Evolutionary conservation across 1,140 invertebrate genomes (phyloP), one percentile per base, ranked within the genome.

Genomic region (Magallana gigas): DNA sequence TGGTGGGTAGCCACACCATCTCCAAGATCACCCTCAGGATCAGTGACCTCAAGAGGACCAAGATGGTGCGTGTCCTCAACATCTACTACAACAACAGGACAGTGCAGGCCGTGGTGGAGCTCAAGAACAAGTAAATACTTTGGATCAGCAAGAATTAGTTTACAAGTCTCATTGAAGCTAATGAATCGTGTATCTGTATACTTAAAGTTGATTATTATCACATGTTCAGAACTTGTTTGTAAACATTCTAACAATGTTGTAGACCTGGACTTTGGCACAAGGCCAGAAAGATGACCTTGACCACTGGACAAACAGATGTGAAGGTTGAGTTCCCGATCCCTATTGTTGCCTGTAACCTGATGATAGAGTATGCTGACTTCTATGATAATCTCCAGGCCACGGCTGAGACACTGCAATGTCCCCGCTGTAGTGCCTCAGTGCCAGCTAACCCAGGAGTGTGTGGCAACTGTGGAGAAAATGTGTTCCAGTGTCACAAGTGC

Each of bases 341-440:
- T 0, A 99, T 99, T 71, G 97, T 99, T 0, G 98, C 98, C 0
- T 99, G 98, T 92, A 99, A 99, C 95, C 95, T 99, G n/a, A 99
- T 99, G 98, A 98, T 99, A 93, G 98, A 99, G 94, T 99, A 99
- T 95, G 97, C 98, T 0, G 98, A 99, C 93, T 99, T 99, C 94
- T 99, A 99, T 93, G 99, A 99, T 93, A 98, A 97, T 94, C 96
- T 90, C 96, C 97, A 85, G 88, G 93, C 94, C 9, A 94, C 94
- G 23, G 91, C 93, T 8, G 98, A 99, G 95, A 99, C 98, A 8
- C 95, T 99, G 11, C 98, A 99, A 94, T 99, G 98, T 94, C 98
- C 98, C 0, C 96, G 98, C 7, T 99, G 98, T 94, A 98, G 98
- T 88, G 98, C 98, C 8, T 98, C 98, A 6, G 95, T 99, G 0